Percentiles rank a stretch among this genome's conserved stretches.
Conservation (phyloP, 2,888 invertebrate species). For the Drosophila quasianomalipes region DNA sequence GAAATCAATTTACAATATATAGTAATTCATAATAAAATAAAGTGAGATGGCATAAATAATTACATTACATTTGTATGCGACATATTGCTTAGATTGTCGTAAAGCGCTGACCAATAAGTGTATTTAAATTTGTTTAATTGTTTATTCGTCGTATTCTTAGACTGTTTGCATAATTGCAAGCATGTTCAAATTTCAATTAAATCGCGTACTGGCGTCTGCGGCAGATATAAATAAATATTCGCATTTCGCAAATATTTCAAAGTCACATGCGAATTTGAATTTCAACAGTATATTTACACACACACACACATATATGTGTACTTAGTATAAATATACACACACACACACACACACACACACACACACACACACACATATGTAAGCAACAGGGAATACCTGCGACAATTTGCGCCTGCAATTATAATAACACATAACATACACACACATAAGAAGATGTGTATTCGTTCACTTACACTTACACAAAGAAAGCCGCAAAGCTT, state of each 20-base stretch:
- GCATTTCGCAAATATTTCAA: conserved; percentile 22
- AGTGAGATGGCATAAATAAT: not conserved
- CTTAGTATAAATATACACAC: not conserved
- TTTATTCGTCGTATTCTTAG: conserved; percentile 28
- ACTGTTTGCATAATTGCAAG: conserved; percentile 46
- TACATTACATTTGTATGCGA: not conserved
- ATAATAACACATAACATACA: conserved; percentile 17
- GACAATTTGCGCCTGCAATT: conserved; percentile 26
- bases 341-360: not conserved
- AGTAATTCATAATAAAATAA: not conserved
- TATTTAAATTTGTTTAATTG: not conserved
- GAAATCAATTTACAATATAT: not conserved
- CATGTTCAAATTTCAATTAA: conserved; percentile 53
- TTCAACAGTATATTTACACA: conserved; percentile 10
- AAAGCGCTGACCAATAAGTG: conserved; percentile 1
- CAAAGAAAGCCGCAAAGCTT: conserved; percentile 53
- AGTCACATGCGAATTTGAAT: conserved; percentile 22
- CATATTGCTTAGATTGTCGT: not conserved
- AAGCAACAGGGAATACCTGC: conserved; percentile 38
- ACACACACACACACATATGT: not conserved
- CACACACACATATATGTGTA: not conserved
- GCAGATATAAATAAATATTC: conserved; percentile 50
- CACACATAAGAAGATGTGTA: not conserved
- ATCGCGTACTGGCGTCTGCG: conserved; percentile 41
- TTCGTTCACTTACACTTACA: conserved; percentile 28